Percentiles rank a stretch among this genome's conserved stretches.
These are phyloP conservation scores for Irena cyanogastra DNA, from an alignment of 2,113 vertebrate species.

Conservation along the genomic window DNA sequence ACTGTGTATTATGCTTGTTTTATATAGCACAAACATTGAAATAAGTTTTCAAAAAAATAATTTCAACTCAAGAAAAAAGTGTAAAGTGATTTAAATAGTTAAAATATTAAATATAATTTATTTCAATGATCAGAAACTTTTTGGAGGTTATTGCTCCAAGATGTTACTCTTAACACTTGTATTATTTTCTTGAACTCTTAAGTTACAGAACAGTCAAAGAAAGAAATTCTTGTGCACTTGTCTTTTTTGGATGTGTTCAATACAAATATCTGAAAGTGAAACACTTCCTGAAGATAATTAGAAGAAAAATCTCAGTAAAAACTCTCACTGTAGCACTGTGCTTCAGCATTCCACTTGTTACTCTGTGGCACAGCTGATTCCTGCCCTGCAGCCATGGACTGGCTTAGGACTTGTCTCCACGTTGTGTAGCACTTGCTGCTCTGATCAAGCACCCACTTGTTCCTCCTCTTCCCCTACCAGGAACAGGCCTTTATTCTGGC, in stretches of 20 bases:
- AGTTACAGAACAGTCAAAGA: neutral
- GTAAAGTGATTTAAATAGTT: neutral
- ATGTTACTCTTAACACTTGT: neutral
- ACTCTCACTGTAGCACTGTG: neutral
- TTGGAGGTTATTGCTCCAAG: neutral
- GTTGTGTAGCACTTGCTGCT: neutral
- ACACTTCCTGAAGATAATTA: neutral
- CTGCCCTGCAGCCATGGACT: fast-evolving
- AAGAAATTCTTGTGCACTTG: neutral
- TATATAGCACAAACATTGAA: neutral
- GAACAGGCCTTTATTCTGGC: neutral
- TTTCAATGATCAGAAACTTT: neutral
- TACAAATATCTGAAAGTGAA: neutral
- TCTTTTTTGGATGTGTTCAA: neutral
- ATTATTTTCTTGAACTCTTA: neutral
- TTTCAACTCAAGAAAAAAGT: neutral
- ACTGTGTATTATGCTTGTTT: neutral
- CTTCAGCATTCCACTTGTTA: neutral
- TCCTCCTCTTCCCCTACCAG: neutral
- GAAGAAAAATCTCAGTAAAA: neutral
- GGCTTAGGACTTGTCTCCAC: neutral
- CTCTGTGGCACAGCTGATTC: neutral
- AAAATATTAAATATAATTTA: neutral
- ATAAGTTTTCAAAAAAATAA: neutral
- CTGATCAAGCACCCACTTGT: neutral